Evolutionary conservation across 2,888 invertebrate species (phyloP), one percentile per base, ranked within the genome.

Genomic region (Cryptocephalus moraei): DNA sequence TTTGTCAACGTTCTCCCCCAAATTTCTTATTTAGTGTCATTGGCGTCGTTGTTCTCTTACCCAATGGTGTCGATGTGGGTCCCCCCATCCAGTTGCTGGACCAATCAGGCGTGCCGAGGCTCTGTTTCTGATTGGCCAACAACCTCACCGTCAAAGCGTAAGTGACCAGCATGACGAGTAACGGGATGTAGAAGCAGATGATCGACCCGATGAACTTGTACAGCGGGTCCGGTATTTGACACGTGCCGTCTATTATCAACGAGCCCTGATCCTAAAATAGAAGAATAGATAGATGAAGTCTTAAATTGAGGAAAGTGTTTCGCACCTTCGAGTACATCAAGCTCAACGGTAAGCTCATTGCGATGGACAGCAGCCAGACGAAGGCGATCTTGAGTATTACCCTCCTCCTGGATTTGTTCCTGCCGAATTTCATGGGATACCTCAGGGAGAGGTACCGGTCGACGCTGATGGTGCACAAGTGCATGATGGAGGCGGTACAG

Each of bases 401-500:
- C 51, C 91, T 72, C 49, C 86, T 78, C 48, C 88, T 78, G 9
- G 92, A 91, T 67, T 91, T 92, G 69, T 91, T 91, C 44, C 92
- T 76, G 33, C 91, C 91, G 61, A 91, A 91, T 64, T 88, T 84
- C 88, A 96, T 92, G 0, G 95, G 95, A 63, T 91, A 91, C 14
- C 91, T 80, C 46, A 92, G 78, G 31, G 91, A 92, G 43, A 94
- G 79, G 71, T 91, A 95, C 62, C 95, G 82, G 73, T 96, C 96
- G 52, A 96, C 85, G 54, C 94, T 93, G 66, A 96, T 95, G 39
- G 94, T 95, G 67, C 95, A 95, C 39, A 96, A 77, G 69, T 97
- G 96, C 82, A 96, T 90, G 62, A 96, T 96, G 56, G 93, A 93
- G 1, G 95, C 92, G 0, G 96, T 96, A 71, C 96, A 96, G 67